Conservation (phyloP, 2,113 vertebrate species). For the Ceratotherium simum region DNA sequence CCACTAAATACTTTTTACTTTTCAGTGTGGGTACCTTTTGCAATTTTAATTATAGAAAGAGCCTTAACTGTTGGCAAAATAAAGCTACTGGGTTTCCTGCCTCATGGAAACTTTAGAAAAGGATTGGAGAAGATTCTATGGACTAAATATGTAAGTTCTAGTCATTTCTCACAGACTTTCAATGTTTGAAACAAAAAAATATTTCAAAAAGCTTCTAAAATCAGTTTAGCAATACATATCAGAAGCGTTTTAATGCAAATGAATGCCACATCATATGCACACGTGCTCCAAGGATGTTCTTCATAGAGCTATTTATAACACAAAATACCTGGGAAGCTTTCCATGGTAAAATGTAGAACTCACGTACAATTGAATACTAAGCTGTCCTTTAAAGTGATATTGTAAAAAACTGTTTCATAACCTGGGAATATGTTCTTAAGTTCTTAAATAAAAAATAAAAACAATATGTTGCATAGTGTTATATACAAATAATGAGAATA, state of each 20-base stretch:
- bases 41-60: constrained; percentile 80
- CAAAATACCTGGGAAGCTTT: not conserved
- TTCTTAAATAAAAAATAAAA: constrained; percentile 49
- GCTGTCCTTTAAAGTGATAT: not conserved
- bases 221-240: not conserved
- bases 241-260: not conserved
- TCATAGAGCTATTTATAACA: not conserved
- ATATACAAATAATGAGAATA: not conserved
- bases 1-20: constrained; percentile 38
- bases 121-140: not conserved
- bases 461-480: not conserved
- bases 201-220: not conserved
- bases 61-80: constrained; percentile 63
- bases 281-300: not conserved
- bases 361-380: not conserved
- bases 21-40: constrained; percentile 43
- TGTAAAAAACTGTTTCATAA: not conserved
- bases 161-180: constrained; percentile 11
- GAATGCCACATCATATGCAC: not conserved
- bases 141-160: constrained; percentile 5
- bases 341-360: not conserved
- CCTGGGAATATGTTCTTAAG: not conserved
- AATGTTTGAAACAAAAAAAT: not conserved
- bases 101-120: constrained; percentile 56
- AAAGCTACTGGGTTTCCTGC: constrained; percentile 70